These are phyloP conservation scores for Percopsis transmontana DNA, from an alignment of 2,113 vertebrate genomes.

Conservation along the genomic window DNA sequence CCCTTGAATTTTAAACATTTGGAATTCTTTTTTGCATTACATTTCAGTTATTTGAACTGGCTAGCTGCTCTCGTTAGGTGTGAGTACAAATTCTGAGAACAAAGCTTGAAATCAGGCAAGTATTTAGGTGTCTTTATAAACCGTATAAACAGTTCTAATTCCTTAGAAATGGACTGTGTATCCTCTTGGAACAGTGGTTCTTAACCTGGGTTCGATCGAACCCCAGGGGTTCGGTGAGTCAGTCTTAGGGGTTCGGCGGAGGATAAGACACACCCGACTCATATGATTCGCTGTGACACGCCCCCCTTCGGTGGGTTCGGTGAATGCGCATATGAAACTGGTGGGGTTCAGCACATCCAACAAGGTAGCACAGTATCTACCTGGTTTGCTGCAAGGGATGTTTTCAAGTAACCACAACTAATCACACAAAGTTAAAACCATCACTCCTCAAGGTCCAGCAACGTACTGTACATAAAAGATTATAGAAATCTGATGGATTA, in stretches of 20 bases:
- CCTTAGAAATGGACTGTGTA: slow-evolving; percentile 17
- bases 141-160: slow-evolving; percentile 17
- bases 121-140: slow-evolving; percentile 77
- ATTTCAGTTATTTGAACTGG: slow-evolving; percentile 13
- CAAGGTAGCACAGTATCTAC: slow-evolving; percentile 13
- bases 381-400: slow-evolving; percentile 22
- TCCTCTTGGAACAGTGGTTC: too few species aligned
- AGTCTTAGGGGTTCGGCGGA: too few species aligned
- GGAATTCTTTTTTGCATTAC: too few species aligned
- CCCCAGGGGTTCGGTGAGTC: too few species aligned
- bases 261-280: too few species aligned
- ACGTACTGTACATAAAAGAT: slow-evolving; percentile 68
- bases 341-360: too few species aligned
- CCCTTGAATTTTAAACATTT: too few species aligned
- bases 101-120: slow-evolving; percentile 10
- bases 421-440: slow-evolving; percentile 54
- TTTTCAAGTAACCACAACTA: slow-evolving; percentile 55
- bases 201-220: too few species aligned
- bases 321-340: too few species aligned
- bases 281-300: too few species aligned
- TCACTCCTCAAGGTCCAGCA: slow-evolving; percentile 52
- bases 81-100: not conserved
- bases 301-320: too few species aligned
- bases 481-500: slow-evolving; percentile 79
- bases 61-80: not conserved